Conservation (phyloP, 2,888 invertebrate genomes). For the Anagyrus pseudococci region DNA sequence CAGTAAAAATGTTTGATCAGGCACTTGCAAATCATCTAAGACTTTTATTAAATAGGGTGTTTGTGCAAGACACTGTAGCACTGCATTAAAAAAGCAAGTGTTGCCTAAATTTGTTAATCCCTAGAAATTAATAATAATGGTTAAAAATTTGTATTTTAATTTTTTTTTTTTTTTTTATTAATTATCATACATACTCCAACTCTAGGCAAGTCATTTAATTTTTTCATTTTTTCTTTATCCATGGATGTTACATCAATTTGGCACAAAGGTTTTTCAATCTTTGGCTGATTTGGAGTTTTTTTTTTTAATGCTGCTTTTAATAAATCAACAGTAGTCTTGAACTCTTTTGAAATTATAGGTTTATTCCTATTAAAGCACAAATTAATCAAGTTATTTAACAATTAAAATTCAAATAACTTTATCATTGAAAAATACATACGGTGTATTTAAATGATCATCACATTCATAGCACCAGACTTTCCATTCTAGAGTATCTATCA, state of each 20-base stretch:
- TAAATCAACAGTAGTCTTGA: constrained; percentile 34
- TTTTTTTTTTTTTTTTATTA: not conserved
- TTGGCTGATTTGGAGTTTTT: constrained; percentile 11
- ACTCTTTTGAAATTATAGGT: constrained; percentile 13
- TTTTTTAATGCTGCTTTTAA: constrained; percentile 36
- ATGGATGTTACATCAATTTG: constrained; percentile 26
- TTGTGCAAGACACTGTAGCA: constrained; percentile 90
- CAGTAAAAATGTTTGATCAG: constrained; percentile 74
- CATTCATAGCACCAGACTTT: constrained; percentile 83
- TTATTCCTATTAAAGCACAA: too few relatives aligned
- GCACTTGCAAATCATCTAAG: constrained; percentile 72
- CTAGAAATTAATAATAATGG: constrained; percentile 57
- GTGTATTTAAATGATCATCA: constrained; percentile 61
- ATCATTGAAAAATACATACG: constrained; percentile 22
- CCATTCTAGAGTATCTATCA: constrained; percentile 75
- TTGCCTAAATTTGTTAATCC: constrained; percentile 93
- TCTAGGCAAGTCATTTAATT: constrained; percentile 46
- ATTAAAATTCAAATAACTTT: not conserved
- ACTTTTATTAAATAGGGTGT: constrained; percentile 80
- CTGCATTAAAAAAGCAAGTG: constrained; percentile 97
- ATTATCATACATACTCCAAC: constrained; percentile 43
- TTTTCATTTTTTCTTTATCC: constrained; percentile 43
- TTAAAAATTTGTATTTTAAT: constrained; percentile 4
- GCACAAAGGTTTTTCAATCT: constrained; percentile 25
- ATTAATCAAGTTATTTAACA: too few relatives aligned